These are phyloP conservation scores for Eptatretus atami DNA, from an alignment of 2,797 vertebrate genomes.

Conservation along the genomic window DNA sequence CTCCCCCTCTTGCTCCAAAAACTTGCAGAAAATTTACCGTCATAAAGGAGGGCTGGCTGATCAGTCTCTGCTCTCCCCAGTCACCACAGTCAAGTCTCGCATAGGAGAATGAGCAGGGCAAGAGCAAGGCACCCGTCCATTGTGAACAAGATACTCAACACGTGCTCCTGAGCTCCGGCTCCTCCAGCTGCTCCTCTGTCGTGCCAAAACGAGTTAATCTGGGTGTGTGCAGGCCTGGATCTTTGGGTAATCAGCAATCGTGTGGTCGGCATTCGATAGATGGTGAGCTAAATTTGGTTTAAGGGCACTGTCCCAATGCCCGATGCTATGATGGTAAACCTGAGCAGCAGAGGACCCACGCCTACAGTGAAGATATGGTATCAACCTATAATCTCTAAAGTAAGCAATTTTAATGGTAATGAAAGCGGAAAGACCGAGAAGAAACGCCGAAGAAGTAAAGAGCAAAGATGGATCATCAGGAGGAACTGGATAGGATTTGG, in stretches of 20 bases:
- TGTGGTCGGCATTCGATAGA: slow-evolving; percentile 33
- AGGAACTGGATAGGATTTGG: too few species aligned
- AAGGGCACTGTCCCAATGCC: slow-evolving; percentile 18
- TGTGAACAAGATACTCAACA: slow-evolving; percentile 33
- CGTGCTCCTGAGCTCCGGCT: slow-evolving; percentile 17
- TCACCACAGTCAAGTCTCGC: slow-evolving; percentile 21
- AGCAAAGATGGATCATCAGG: too few species aligned
- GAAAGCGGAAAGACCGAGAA: too few species aligned
- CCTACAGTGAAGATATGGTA: too few species aligned
- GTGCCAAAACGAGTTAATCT: slow-evolving; percentile 42
- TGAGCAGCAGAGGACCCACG: too few species aligned
- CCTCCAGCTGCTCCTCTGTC: slow-evolving; percentile 16
- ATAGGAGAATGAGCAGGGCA: slow-evolving; percentile 24
- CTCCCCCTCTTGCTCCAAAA: slow-evolving; percentile 16
- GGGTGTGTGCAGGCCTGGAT: slow-evolving; percentile 36
- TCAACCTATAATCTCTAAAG: too few species aligned
- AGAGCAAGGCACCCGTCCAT: slow-evolving; percentile 45
- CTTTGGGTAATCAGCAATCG: slow-evolving; percentile 26
- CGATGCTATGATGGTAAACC: too few species aligned
- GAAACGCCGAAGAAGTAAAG: too few species aligned
- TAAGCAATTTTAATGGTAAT: too few species aligned
- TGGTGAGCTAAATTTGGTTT: slow-evolving; percentile 14
- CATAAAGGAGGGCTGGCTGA: slow-evolving; percentile 21
- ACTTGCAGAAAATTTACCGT: slow-evolving; percentile 21
- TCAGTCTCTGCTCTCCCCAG: slow-evolving; percentile 13